Conservation (phyloP, 2,113 vertebrate species). For the Tinamus guttatus region DNA sequence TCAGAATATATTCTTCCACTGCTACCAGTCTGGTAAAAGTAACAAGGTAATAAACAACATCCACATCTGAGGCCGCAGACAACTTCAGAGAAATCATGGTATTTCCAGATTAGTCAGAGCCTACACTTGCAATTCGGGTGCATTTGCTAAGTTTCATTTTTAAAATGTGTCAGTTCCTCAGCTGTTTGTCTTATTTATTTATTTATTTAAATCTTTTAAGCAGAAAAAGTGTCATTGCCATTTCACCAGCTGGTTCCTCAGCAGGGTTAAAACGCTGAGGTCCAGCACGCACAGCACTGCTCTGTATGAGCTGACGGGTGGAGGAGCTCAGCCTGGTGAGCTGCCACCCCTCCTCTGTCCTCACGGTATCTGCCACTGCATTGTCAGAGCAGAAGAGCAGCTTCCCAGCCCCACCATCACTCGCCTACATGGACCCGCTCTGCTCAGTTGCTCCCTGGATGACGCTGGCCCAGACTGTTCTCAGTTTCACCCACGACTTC, state of each 20-base stretch:
- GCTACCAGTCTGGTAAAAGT: neutral
- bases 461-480: neutral
- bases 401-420: neutral
- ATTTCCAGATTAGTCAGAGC: neutral
- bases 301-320: neutral
- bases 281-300: neutral
- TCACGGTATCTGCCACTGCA: neutral
- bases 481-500: neutral
- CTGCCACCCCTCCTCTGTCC: neutral
- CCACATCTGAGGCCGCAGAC: neutral
- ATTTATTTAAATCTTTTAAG: neutral
- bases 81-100: neutral
- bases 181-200: neutral
- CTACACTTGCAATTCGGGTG: neutral
- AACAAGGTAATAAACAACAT: neutral
- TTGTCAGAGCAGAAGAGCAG: rapidly evolving
- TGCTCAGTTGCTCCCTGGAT: neutral
- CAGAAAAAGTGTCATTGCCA: neutral
- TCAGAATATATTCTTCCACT: neutral
- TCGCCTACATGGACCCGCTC: neutral
- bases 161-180: rapidly evolving
- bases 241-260: neutral
- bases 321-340: neutral
- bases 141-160: neutral
- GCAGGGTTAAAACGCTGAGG: neutral